Evolutionary conservation across 1,140 invertebrate species (phyloP), one percentile per base, ranked within the genome.

Genomic region (Antheraea mylitta): DNA sequence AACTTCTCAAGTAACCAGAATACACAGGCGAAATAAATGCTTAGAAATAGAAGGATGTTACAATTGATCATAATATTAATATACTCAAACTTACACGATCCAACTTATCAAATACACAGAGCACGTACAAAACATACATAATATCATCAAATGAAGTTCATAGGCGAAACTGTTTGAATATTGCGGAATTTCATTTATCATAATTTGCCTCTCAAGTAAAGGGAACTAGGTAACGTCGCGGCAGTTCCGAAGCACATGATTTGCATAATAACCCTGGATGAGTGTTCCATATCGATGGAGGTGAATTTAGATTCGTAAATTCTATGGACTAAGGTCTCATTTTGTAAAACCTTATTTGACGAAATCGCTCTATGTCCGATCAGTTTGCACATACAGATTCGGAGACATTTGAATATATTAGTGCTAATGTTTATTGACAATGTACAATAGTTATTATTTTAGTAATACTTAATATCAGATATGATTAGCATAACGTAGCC

Each of bases 211-310:
- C 78, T 81, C 76, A 79, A 83, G 79, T 81, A 78, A 81, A 81
- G 80, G 85, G 81, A 86, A 84, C 82, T 85, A 82, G 77, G 81
- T 82, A 82, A 82, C 80, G 83, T 84, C 72, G 74, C 69, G 75
- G 78, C 80, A 82, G 80, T 86, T 85, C 82, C 81, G 77, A 66
- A 71, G 79, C 74, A 78, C 77, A 79, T 76, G 78, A 89, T 88
- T 88, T 88, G 80, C 85, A 90, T 90, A 85, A 86, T 86, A 87
- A 85, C 81, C 75, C 74, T 68, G 81, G 83, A 77, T 83, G 79
- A 81, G 79, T 80, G 72, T 74, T 77, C 76, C 71, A 71, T 72
- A 70, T 70, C 66, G 18, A 13, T 61, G 67, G 73, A 70, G 64
- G 66, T 66, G 22, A 38, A 71, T 68, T 78, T 66, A 68, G 63